These are phyloP conservation scores for Tetragonula clypearis DNA, from an alignment of 1,140 invertebrate genomes.

Conservation along the genomic window DNA sequence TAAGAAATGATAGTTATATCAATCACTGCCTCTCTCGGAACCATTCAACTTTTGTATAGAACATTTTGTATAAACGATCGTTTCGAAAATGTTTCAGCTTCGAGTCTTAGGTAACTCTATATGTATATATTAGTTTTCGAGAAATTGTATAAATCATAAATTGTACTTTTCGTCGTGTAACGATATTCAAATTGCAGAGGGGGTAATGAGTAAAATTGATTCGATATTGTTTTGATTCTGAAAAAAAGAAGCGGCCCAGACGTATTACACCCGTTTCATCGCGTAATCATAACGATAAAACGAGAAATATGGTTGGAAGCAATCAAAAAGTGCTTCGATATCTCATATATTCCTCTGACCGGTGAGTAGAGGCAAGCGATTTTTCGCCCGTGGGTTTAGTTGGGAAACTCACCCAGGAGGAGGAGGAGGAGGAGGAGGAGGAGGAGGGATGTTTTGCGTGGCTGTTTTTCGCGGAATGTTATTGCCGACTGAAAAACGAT, in stretches of 20 bases:
- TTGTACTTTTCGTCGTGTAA: neutral
- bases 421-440: too few relatives aligned
- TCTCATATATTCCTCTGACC: slow-evolving; percentile 52
- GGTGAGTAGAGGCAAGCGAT: slow-evolving; percentile 27
- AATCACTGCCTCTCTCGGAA: too few relatives aligned
- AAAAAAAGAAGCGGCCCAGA: too few relatives aligned
- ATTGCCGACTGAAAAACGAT: slow-evolving; percentile 32
- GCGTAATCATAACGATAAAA: slow-evolving; percentile 52
- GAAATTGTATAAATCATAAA: too few relatives aligned
- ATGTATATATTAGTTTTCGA: too few relatives aligned
- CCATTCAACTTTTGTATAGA: too few relatives aligned
- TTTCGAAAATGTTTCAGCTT: too few relatives aligned
- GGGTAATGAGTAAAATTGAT: too few relatives aligned
- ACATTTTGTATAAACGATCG: too few relatives aligned
- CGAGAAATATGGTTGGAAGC: slow-evolving; percentile 42
- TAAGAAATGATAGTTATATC: too few relatives aligned
- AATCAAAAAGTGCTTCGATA: slow-evolving; percentile 47
- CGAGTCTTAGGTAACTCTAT: too few relatives aligned
- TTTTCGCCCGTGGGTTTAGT: neutral
- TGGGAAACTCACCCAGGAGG: neutral
- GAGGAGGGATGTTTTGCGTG: neutral
- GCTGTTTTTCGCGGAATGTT: slow-evolving; percentile 24
- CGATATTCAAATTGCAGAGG: neutral
- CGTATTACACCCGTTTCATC: neutral
- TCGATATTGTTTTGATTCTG: too few relatives aligned